A percentile compares a stretch with the other conserved stretches of the same genome.
These are phyloP conservation scores for Dermolepida albohirtum DNA, from an alignment of 2,888 invertebrate species.

Conservation along the genomic window DNA sequence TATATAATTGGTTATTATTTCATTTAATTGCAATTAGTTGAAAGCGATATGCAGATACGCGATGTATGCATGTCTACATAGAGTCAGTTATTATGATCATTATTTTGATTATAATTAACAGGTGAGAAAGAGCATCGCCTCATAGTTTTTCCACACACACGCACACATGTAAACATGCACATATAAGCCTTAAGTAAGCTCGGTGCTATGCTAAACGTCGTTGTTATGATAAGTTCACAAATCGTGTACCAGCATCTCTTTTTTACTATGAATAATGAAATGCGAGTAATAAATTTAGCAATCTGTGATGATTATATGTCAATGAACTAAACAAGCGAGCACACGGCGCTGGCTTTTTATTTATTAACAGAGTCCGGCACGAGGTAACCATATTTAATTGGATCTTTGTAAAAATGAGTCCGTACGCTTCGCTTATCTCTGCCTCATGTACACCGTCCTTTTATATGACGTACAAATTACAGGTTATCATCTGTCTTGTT, in stretches of 20 bases:
- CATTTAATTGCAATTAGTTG: constrained; percentile 37
- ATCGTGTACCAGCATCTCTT: constrained; percentile 40
- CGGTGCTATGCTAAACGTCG: constrained; percentile 29
- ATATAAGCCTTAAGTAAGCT: background rate
- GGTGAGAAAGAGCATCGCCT: constrained; percentile 2
- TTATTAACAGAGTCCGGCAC: constrained; percentile 50
- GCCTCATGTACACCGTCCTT: constrained; percentile 48
- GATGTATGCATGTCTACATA: constrained; percentile 21
- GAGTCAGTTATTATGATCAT: constrained; percentile 18
- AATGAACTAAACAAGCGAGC: constrained; percentile 52
- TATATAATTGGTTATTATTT: constrained; percentile 17
- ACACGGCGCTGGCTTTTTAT: constrained; percentile 46
- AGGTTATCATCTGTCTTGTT: constrained; percentile 46
- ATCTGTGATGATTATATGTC: constrained; percentile 52
- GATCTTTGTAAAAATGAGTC: constrained; percentile 56
- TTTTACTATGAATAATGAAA: constrained; percentile 45
- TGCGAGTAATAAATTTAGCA: constrained; percentile 50
- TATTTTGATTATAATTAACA: constrained; percentile 36
- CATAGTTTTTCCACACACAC: constrained; percentile 1
- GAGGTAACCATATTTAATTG: constrained; percentile 56
- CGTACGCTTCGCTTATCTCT: constrained; percentile 54
- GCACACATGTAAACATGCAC: background rate
- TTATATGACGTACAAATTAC: constrained; percentile 51
- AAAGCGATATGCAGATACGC: constrained; percentile 13
- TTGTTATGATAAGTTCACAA: constrained; percentile 36